A percentile compares a stretch with the other conserved stretches of the same genome.
Conservation (phyloP, 2,113 vertebrate species). For the Ploceus nigricollis region DNA sequence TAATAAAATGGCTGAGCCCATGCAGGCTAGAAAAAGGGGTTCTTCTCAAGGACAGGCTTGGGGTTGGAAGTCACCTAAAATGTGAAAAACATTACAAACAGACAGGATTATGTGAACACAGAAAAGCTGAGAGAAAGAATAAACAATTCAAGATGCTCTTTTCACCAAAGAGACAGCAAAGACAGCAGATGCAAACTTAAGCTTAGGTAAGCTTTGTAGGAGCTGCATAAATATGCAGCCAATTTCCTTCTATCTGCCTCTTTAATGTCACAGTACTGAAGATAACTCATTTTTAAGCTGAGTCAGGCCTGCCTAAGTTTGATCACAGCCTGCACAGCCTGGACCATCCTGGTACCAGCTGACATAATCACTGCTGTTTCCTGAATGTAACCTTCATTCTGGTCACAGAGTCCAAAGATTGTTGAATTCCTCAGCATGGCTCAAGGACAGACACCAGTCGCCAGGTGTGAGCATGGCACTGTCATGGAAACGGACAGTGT, state of each 20-base stretch:
- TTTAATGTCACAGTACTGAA: background rate
- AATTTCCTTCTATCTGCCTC: conserved; percentile 13
- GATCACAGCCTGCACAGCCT: background rate
- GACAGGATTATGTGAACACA: conserved; percentile 6
- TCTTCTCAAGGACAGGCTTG: conserved; percentile 33
- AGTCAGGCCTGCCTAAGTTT: conserved; percentile 16
- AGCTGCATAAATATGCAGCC: conserved; percentile 41
- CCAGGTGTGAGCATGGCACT: background rate
- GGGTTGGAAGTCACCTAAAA: conserved; percentile 41
- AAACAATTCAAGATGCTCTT: conserved; percentile 56
- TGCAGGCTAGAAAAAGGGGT: background rate
- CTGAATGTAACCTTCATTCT: background rate
- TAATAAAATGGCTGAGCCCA: background rate
- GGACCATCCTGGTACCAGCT: background rate
- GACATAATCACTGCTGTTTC: background rate
- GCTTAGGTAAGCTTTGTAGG: conserved; percentile 61
- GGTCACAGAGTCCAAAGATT: background rate
- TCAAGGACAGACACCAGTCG: background rate
- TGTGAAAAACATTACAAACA: background rate
- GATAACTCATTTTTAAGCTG: conserved; percentile 36
- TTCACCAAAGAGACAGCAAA: conserved; percentile 30
- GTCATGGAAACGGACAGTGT: background rate
- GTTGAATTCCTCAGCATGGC: background rate
- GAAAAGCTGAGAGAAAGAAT: conserved; percentile 62
- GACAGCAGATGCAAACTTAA: conserved; percentile 55